A percentile compares a stretch with the other conserved stretches of the same genome.
phyloP scores from a whole-genome alignment of 2,888 invertebrate genomes.

The Sycophila texana region DNA sequence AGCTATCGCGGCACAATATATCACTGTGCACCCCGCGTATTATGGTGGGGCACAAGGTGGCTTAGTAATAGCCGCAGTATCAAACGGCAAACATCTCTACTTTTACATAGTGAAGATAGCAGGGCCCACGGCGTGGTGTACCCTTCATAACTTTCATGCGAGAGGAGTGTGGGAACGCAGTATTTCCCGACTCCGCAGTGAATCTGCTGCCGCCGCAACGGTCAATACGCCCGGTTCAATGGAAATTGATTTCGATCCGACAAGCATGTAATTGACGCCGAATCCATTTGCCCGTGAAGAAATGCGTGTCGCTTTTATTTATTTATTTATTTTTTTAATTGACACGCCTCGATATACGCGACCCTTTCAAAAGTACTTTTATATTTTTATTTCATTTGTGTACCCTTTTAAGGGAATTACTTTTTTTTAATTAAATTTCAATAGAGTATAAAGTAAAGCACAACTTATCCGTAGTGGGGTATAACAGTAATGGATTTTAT shows the following conservation, averaged over 20 bases:
- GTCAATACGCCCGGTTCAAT: neutral
- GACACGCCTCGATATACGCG: no score
- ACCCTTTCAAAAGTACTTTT: no score
- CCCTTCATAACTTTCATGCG: slow-evolving; percentile 11
- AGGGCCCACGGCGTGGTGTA: slow-evolving; percentile 21
- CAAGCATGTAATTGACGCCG: neutral
- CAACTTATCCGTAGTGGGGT: no score
- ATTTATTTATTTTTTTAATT: neutral
- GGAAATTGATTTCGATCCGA: slow-evolving; percentile 1
- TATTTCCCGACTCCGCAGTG: neutral
- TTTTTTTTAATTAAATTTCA: no score
- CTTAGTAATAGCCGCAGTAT: slow-evolving; percentile 40
- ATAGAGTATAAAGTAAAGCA: no score
- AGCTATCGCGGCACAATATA: slow-evolving; percentile 32
- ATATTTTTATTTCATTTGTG: no score
- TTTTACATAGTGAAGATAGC: slow-evolving; percentile 5
- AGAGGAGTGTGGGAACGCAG: slow-evolving; percentile 32
- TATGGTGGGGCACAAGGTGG: slow-evolving; percentile 3
- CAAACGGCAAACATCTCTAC: slow-evolving; percentile 45
- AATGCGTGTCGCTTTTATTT: no score
- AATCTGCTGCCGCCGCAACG: neutral
- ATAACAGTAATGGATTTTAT: no score
- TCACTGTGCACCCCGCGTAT: slow-evolving; percentile 4
- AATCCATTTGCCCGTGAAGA: no score
- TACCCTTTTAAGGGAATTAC: no score